Evolutionary conservation across 2,113 vertebrate genomes (phyloP).

Genomic region (Mormyrus lacerda): DNA sequence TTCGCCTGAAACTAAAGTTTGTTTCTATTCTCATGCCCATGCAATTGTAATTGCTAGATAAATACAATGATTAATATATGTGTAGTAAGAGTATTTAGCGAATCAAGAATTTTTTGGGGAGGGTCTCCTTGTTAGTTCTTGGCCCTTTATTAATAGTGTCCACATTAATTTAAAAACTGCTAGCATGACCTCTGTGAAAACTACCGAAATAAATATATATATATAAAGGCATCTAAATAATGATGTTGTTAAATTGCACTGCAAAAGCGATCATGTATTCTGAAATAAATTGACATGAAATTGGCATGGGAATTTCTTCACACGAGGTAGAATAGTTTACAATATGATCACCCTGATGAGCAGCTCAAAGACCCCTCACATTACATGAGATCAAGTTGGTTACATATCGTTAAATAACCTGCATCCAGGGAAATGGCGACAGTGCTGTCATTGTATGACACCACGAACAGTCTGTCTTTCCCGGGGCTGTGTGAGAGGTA

Average conservation of each 20-base stretch:
- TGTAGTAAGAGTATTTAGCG: background rate
- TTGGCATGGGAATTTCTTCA: background rate
- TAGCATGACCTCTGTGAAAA: background rate
- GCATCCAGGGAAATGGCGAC: background rate
- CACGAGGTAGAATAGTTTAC: background rate
- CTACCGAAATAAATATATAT: background rate
- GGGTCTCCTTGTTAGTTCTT: background rate
- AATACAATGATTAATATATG: background rate
- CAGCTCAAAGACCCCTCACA: background rate
- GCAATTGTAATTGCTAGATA: background rate
- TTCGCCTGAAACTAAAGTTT: background rate
- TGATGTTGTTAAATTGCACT: background rate
- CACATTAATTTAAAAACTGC: background rate
- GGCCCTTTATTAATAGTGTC: background rate
- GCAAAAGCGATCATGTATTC: background rate
- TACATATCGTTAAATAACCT: too few species aligned
- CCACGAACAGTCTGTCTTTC: background rate
- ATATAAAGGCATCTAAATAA: background rate
- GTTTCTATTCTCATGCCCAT: background rate
- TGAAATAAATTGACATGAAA: background rate
- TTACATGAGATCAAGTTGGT: background rate
- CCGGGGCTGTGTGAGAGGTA: background rate
- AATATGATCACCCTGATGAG: background rate
- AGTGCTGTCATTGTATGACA: background rate
- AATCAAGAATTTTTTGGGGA: background rate